Evolutionary conservation across 2,113 vertebrate genomes (phyloP), one percentile per base, ranked within the genome.

Genomic region (Muntiacus muntjak): DNA sequence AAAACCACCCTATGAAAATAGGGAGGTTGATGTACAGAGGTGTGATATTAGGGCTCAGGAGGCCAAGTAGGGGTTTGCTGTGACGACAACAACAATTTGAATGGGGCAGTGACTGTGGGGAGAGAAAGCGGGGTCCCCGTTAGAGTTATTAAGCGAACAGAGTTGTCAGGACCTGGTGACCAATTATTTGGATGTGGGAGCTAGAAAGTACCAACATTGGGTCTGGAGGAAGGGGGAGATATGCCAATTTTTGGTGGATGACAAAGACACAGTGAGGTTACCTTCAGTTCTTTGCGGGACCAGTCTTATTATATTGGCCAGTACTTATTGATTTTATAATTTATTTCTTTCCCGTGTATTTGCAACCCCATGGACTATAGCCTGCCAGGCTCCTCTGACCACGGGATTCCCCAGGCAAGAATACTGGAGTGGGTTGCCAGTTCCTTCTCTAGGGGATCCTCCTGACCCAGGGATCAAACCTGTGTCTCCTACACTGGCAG

Each of bases 161-260:
- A 47, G 91, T 16, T 16, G 50, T 36, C 50, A 55, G 36, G 36
- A 58, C 17, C 30, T 43, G 55, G 88, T 76, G 88, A 45, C 11
- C 43, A 13, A 11, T 23, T 25, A 40, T 50, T 67, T 28, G 43
- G 50, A 17, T 84, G 9, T 12, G 58, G 57, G 43, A 82, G 43
- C 52, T 6, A 36, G 2, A 10, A 15, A 52, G 2, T 55, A 14
- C 12, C 12, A 36, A 15, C 52, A 5, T 0, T 13, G 5, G 16
- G 11, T 83, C 50, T 1, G 11, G 21, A 91, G 33, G 23, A 25
- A 36, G 25, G 54, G 82, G n/a, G 30, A 40, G 8, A 57, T 17
- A 52, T 0, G 14, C 26, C 43, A 16, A 30, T 4, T 78, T 90
- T 28, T 16, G 78, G 28, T 36, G 82, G 23, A 12, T 54, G 55